Base-by-base conservation (phyloP, 2,797 vertebrate species). In the Cirrhinus molitorella region DNA sequence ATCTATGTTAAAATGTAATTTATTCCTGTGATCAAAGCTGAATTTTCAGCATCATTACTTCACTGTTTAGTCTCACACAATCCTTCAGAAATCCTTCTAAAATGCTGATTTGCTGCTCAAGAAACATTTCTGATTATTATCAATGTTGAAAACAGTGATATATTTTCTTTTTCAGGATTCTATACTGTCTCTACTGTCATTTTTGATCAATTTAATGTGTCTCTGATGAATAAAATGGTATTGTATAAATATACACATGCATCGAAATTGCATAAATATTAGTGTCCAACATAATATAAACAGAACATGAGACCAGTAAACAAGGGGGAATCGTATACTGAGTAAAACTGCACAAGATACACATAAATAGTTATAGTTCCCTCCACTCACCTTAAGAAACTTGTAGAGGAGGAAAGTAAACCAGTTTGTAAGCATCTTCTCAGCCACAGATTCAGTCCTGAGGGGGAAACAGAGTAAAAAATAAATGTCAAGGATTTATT, bases 351-450 rank as follows among this genome's bases (percentile, higher is more conserved):
- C 10, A 80, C 65, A 75, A 75, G 53, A 61, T 65, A 16, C 16
- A 73, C 19, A 21, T 14, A 59, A 5, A 40, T 57, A 83, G n/a
- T 25, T 12, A 21, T 37, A 21, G 55, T 13, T 65, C 43, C 75
- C 34, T 49, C 61, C 19, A 34, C 91, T 95, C 93, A 95, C 95
- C 95, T 96, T 96, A 88, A 96, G 94, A 91, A 96, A 96, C 93
- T 95, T 96, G 92, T 95, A 93, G 80, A 96, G 95, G 86, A 96
- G 94, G 89, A 96, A 96, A 85, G 95, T 96, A 92, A 96, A 96
- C 95, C 95, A 96, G 93, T 96, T 96, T 78, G 95, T 96, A 89
- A 96, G 94, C 95, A 96, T 96, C 93, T 96, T 96, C 92, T 96
- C 95, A 21, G 95, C 95, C 9, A 96, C 95, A 0, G 95, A 96